phyloP scores from a whole-genome alignment of 2,797 vertebrate species.

The Channallabes apus region DNA sequence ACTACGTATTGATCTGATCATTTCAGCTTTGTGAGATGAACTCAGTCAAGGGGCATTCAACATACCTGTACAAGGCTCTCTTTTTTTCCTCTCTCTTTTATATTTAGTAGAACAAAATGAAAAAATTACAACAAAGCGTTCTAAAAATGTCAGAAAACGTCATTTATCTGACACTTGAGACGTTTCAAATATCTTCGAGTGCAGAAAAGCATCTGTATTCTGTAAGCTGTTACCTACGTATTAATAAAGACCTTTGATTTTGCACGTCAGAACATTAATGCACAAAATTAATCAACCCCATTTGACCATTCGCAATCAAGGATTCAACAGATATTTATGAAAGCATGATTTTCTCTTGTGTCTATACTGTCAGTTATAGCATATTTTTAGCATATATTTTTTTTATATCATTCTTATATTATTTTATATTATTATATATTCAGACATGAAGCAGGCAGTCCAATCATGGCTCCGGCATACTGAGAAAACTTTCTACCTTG shows the following conservation, averaged over 20 bases:
- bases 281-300: too few relatives aligned
- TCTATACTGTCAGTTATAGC: neutral
- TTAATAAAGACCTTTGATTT: neutral
- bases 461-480: too few relatives aligned
- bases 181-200: neutral
- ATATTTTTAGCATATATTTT: neutral
- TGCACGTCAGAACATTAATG: too few relatives aligned
- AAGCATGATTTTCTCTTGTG: neutral
- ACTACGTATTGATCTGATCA: too few relatives aligned
- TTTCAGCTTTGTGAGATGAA: neutral
- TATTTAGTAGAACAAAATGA: too few relatives aligned
- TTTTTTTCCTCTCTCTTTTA: too few relatives aligned
- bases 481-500: too few relatives aligned
- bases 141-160: neutral
- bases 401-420: too few relatives aligned
- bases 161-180: neutral
- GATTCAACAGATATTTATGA: neutral
- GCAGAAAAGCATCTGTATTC: neutral
- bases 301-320: too few relatives aligned
- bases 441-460: too few relatives aligned
- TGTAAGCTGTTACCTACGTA: neutral
- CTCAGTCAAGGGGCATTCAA: neutral
- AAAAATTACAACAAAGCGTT: neutral
- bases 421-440: too few relatives aligned
- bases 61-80: too few relatives aligned